These are phyloP conservation scores for Saccostrea echinata DNA, from an alignment of 1,140 invertebrate species.

Conservation along the genomic window DNA sequence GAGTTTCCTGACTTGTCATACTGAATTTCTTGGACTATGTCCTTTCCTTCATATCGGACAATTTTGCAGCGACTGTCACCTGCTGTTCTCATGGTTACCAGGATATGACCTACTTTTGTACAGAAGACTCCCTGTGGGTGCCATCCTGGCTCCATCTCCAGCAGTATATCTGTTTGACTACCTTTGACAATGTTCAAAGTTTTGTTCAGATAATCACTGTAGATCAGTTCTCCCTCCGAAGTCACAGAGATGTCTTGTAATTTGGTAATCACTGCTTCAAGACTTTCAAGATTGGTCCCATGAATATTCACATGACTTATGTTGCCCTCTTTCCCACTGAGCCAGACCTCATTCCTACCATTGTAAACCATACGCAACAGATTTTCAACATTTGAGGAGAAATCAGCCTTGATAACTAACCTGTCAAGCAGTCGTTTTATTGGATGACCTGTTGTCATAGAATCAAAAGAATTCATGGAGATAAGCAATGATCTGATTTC, in stretches of 20 bases:
- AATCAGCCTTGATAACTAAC: background rate
- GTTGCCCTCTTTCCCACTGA: background rate
- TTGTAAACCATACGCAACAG: background rate
- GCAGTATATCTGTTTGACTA: background rate
- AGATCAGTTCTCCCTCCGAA: constrained; percentile 1
- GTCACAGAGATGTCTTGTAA: background rate
- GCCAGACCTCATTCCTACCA: background rate
- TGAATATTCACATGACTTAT: constrained; percentile 20
- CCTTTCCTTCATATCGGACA: background rate
- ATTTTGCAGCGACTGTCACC: constrained; percentile 1
- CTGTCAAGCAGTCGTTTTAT: background rate
- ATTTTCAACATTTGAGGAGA: background rate
- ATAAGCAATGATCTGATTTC: background rate
- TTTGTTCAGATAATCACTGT: constrained; percentile 6
- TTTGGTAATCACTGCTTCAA: background rate
- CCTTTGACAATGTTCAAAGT: constrained; percentile 13
- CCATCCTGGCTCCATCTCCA: background rate
- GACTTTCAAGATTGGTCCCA: background rate
- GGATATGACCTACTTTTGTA: background rate
- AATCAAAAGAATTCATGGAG: background rate
- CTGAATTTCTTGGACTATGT: background rate
- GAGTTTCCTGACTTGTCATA: background rate
- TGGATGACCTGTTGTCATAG: background rate
- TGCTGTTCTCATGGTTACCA: background rate
- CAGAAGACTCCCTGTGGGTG: constrained; percentile 1